phyloP scores from a whole-genome alignment of 1,140 invertebrate species.

The Drosophila punjabiensis region DNA sequence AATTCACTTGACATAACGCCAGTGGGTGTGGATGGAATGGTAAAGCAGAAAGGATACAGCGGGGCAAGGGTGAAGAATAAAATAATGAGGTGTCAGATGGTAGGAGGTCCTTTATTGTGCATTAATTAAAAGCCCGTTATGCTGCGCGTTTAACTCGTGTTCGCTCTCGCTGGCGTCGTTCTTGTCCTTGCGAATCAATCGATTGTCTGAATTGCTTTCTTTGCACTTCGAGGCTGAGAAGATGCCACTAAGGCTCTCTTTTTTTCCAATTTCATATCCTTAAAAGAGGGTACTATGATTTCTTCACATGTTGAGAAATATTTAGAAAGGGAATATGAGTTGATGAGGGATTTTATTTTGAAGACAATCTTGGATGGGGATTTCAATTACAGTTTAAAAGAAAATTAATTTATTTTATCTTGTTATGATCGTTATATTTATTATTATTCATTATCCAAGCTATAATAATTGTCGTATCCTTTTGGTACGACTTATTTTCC shows the following conservation, averaged over 20 bases:
- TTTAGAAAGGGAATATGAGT: not conserved
- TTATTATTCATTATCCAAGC: not conserved
- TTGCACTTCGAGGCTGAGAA: constrained; percentile 27
- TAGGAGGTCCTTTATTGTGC: constrained; percentile 61
- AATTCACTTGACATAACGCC: constrained; percentile 62
- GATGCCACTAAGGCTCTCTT: constrained; percentile 14
- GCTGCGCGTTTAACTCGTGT: constrained; percentile 52
- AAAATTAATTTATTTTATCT: not conserved
- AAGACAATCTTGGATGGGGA: not conserved
- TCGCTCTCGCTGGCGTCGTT: constrained; percentile 12
- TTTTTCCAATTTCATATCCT: constrained; percentile 7
- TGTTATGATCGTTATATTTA: not conserved
- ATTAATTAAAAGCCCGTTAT: constrained; percentile 78
- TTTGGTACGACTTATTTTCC: too few species aligned
- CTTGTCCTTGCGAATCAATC: constrained; percentile 75
- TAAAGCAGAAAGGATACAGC: not conserved
- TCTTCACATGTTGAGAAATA: not conserved
- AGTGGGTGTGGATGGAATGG: constrained; percentile 8
- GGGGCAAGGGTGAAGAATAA: not conserved
- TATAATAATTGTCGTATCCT: not conserved
- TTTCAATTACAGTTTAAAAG: too few species aligned
- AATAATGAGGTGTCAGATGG: constrained; percentile 25
- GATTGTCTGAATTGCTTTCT: constrained; percentile 62
- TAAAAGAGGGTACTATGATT: not conserved
- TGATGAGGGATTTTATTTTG: not conserved